phyloP scores from a whole-genome alignment of 1,140 invertebrate species.

The Druon quercuslanigerum region DNA sequence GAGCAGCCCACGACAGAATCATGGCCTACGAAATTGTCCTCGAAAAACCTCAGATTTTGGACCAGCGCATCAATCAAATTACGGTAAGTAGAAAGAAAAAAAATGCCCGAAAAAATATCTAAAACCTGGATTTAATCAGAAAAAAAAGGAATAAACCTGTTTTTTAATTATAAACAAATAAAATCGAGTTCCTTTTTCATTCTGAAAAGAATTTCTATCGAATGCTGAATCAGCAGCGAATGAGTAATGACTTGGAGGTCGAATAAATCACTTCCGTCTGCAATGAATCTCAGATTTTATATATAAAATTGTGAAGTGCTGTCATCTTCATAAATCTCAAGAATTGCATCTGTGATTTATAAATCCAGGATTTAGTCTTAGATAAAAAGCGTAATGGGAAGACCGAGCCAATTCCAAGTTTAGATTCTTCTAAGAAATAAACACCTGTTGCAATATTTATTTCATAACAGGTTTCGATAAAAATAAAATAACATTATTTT shows the following conservation, averaged over 20 bases:
- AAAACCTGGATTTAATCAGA: not conserved
- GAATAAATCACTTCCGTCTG: not conserved
- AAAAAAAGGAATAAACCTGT: too few species aligned
- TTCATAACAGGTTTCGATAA: too few species aligned
- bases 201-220: too few species aligned
- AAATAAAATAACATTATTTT: too few species aligned
- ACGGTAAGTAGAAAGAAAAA: slow-evolving; percentile 70
- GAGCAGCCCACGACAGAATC: slow-evolving; percentile 65
- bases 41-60: slow-evolving; percentile 71
- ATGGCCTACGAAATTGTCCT: slow-evolving; percentile 65
- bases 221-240: too few species aligned
- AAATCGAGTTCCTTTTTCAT: too few species aligned
- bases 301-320: not conserved
- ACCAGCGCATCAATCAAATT: slow-evolving; percentile 74
- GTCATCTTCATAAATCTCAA: not conserved
- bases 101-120: not conserved
- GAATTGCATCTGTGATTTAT: not conserved
- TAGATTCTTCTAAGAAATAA: not conserved
- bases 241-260: too few species aligned
- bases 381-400: not conserved
- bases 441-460: not conserved
- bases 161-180: too few species aligned
- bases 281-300: not conserved
- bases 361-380: not conserved
- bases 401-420: not conserved